Base-by-base conservation (phyloP, 1,140 invertebrate genomes). In the Brachionus asplanchnoidis region DNA sequence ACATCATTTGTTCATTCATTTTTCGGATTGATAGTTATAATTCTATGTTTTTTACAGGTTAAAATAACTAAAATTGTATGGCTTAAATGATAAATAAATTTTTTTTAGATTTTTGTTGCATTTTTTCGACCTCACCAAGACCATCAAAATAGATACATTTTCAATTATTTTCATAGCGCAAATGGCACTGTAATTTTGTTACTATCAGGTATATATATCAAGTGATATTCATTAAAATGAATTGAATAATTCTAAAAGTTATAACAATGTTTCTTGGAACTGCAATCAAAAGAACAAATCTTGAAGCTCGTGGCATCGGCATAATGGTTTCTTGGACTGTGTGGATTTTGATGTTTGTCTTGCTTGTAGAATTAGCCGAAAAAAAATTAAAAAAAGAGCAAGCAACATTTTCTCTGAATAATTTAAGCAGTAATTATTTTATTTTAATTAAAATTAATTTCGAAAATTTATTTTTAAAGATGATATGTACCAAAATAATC, bases 101-200 rank as follows among this genome's bases (percentile, higher is more conserved):
- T 80, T 65, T 6, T 44, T 40, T 12, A 82, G 79, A 68, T 68
- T 20, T 20, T 66, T 14, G 28, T 82, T 6, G 79, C 53, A 65
- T 44, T 42, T 65, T 82, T 82, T 65, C 20, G 79, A 65, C 79
- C 79, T 65, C 53, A 82, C 26, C 53, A 40, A 36, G 53, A 82
- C 3, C 53, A 82, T 23, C 9, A 26, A 26, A 44, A 23, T 46
- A 23, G 79, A 65, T 44, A 60, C 28, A 68, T 68, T 2, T 82
- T 82, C 40, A 60, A 65, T 65, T 68, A 44, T 82, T 60, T 65
- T 65, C 79, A 82, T 44, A n/a, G 79, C 36, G 8, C 36, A 20
- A 82, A 65, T 82, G 79, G 53, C n/a, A 44, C 42, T 1, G 9
- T 36, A 36, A 8, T 82, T n/a, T 60, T 82, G 23, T 42, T 82